Base-by-base conservation (phyloP, 2,797 vertebrate species). In the Lateolabrax maculatus region DNA sequence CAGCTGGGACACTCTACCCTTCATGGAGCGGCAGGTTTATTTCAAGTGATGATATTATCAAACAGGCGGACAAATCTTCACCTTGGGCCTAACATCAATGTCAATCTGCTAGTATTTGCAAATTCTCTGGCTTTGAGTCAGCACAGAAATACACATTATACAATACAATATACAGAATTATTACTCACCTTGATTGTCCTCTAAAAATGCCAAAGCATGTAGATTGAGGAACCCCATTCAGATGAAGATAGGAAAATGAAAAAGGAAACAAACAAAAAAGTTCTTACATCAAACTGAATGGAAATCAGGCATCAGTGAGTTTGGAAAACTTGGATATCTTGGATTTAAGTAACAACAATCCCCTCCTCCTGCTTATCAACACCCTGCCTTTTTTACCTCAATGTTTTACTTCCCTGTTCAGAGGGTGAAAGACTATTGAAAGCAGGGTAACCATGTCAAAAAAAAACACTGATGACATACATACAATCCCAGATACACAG, bases 151-250 rank as follows among this genome's bases (percentile, higher is more conserved):
- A 31, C 25, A 55, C n/a, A n/a, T n/a, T n/a, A n/a, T n/a, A n/a
- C n/a, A n/a, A n/a, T n/a, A n/a, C 36, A 39, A 51, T 21, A 62
- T 34, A 63, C 8, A 67, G 27, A 36, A 52, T 48, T 2, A 31
- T 23, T 43, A 93, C 95, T 94, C 71, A 97, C 94, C 94, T 88
- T 87, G 88, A 75, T 53, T 69, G 79, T 93, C 93, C 90, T 96
- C 93, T 94, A 83, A 53, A 62, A 34, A 34, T 13, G 18, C 34
- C 51, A 49, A 57, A 63, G 11, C 23, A 29, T 37, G 19, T 56
- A 43, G 51, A 57, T 18, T 48, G 9, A 67, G 62, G 13, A 7
- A 57, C 4, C 10, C 51, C 67, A 64, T 31, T 62, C 23, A 72
- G 27, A 46, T 1, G 36, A n/a, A 53, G 29, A 75, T 5, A 53